phyloP scores from a whole-genome alignment of 2,888 invertebrate genomes.

The Melieria picta region DNA sequence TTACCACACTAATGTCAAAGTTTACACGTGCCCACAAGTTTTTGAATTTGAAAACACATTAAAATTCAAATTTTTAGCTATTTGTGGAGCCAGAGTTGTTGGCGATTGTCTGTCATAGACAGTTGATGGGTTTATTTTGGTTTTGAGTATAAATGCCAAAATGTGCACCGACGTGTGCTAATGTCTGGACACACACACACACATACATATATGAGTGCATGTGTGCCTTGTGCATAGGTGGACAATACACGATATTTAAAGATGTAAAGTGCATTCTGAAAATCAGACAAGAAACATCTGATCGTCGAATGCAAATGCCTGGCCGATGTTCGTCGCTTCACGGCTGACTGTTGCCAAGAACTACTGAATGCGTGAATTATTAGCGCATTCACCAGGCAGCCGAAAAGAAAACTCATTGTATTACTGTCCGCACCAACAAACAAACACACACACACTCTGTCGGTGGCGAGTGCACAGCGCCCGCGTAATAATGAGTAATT shows the following conservation, averaged over 20 bases:
- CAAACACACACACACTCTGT: neutral
- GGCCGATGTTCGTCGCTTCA: too few species aligned
- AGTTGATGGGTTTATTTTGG: neutral
- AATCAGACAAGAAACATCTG: too few species aligned
- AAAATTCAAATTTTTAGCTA: too few species aligned
- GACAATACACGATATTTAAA: too few species aligned
- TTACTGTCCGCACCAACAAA: conserved; percentile 3
- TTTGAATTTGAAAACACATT: too few species aligned
- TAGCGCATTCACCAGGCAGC: neutral
- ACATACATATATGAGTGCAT: neutral
- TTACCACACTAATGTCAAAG: too few species aligned
- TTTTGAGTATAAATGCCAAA: neutral
- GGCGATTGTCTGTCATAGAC: too few species aligned
- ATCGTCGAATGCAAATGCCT: too few species aligned
- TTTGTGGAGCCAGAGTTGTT: too few species aligned
- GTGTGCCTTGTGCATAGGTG: neutral
- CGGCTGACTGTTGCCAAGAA: conserved; percentile 11
- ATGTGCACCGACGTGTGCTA: neutral
- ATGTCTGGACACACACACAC: neutral
- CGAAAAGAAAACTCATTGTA: conserved; percentile 16
- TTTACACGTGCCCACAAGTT: too few species aligned
- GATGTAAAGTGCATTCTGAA: too few species aligned
- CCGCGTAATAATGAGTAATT: conserved; percentile 30
- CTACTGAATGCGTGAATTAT: conserved; percentile 7
- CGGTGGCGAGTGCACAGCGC: neutral